These are phyloP conservation scores for Eueremaeus valkanovi DNA, from an alignment of 2,888 invertebrate genomes.

Conservation along the genomic window DNA sequence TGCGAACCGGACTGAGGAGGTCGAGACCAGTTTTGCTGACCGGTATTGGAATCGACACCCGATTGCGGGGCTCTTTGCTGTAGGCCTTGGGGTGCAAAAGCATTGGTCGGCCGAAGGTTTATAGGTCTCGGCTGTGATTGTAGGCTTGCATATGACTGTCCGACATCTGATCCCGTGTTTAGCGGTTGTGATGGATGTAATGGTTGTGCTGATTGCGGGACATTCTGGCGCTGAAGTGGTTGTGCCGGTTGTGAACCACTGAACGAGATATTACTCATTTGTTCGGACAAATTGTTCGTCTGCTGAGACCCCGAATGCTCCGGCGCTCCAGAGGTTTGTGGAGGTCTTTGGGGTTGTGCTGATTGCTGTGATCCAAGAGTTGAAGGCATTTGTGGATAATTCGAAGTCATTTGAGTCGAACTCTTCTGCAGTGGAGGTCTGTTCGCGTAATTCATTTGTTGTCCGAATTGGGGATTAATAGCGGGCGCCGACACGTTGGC, in stretches of 20 bases:
- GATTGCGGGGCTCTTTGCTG: neutral
- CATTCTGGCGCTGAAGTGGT: conserved; percentile 3
- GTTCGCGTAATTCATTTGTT: neutral
- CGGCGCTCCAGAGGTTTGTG: neutral
- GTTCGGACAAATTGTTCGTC: neutral
- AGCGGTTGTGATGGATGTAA: neutral
- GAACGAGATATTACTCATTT: conserved; percentile 28
- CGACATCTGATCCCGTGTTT: neutral
- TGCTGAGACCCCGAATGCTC: neutral
- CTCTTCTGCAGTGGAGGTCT: neutral
- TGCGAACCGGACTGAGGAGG: neutral
- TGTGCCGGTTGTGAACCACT: conserved; percentile 31
- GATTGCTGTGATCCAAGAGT: conserved; percentile 12
- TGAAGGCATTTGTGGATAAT: neutral
- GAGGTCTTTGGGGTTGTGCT: neutral
- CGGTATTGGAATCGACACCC: neutral
- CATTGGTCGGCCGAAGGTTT: neutral
- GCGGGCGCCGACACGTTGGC: neutral
- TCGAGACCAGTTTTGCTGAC: conserved; percentile 16
- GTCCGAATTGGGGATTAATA: neutral
- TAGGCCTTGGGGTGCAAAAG: neutral
- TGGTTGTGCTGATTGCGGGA: neutral
- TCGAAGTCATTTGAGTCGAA: neutral
- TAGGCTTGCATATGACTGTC: neutral
- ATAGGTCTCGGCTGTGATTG: neutral